Evolutionary conservation across 2,113 vertebrate species (phyloP).

Genomic region (Paedocypris sp.): DNA sequence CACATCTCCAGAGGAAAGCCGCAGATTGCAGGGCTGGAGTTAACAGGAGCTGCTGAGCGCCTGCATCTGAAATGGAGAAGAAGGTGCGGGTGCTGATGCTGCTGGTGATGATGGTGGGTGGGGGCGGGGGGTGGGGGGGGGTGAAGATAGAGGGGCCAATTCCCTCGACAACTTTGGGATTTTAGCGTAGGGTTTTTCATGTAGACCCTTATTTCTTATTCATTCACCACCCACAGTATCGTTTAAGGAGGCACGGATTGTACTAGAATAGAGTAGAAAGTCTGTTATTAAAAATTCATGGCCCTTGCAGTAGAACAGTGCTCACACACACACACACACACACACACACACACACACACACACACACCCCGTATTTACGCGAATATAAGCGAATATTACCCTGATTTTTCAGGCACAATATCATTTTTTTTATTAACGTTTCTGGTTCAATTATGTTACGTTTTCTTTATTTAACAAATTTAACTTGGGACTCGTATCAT

Average conservation of each 20-base stretch:
- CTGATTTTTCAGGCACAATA: too few species aligned
- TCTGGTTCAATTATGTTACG: too few species aligned
- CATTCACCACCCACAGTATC: background rate
- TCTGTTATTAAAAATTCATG: background rate
- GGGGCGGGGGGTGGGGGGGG: background rate
- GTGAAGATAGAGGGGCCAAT: background rate
- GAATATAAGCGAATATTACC: too few species aligned
- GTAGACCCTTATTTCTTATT: background rate
- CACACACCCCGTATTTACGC: too few species aligned
- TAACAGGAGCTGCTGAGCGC: constrained; percentile 16
- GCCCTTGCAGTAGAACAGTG: too few species aligned
- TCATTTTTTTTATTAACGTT: too few species aligned
- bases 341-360: too few species aligned
- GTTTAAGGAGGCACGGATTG: background rate
- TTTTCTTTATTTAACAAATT: too few species aligned
- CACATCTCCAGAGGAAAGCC: constrained; percentile 7
- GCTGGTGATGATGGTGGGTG: too few species aligned
- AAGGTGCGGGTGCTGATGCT: too few species aligned
- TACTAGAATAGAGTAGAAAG: background rate
- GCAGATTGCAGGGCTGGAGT: constrained; percentile 24
- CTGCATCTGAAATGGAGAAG: background rate
- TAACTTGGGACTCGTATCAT: too few species aligned
- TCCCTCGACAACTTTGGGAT: background rate
- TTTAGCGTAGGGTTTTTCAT: background rate
- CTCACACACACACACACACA: too few species aligned